phyloP scores from a whole-genome alignment of 2,797 vertebrate species.

The Spondyliosoma cantharus region DNA sequence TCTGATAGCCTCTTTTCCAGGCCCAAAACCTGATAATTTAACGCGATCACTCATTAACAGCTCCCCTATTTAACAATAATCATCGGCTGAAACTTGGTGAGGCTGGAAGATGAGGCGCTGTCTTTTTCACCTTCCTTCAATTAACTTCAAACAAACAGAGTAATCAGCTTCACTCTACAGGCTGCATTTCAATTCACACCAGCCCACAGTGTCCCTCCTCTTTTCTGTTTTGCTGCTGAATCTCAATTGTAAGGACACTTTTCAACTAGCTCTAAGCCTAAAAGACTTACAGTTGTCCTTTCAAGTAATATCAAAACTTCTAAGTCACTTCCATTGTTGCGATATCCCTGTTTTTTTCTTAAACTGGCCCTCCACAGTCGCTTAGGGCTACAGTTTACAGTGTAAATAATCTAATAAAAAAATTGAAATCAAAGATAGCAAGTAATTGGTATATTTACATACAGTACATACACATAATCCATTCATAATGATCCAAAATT shows the following conservation, averaged over 20 bases:
- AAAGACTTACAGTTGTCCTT: conserved; percentile 15
- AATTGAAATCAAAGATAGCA: background rate
- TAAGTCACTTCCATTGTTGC: background rate
- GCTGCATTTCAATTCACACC: conserved; percentile 89
- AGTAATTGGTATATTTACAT: background rate
- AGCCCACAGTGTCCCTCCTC: conserved; percentile 45
- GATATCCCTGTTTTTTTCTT: background rate
- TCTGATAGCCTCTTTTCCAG: conserved; percentile 17
- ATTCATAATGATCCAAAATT: background rate
- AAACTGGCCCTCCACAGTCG: background rate
- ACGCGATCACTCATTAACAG: conserved; percentile 90
- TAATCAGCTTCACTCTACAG: conserved; percentile 87
- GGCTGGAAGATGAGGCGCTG: conserved; percentile 77
- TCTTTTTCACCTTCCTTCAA: conserved; percentile 90
- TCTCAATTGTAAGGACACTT: conserved; percentile 10
- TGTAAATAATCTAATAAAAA: background rate
- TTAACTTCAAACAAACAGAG: conserved; percentile 86
- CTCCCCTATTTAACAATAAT: conserved; percentile 92
- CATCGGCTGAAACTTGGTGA: conserved; percentile 91
- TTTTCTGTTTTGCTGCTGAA: conserved; percentile 26
- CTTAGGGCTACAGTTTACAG: background rate
- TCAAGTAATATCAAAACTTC: conserved; percentile 13
- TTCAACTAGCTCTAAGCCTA: conserved; percentile 4
- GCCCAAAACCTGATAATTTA: conserved; percentile 87
- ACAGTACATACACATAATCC: background rate